Evolutionary conservation across 2,888 invertebrate genomes (phyloP).

Genomic region (Netelia melanura): DNA sequence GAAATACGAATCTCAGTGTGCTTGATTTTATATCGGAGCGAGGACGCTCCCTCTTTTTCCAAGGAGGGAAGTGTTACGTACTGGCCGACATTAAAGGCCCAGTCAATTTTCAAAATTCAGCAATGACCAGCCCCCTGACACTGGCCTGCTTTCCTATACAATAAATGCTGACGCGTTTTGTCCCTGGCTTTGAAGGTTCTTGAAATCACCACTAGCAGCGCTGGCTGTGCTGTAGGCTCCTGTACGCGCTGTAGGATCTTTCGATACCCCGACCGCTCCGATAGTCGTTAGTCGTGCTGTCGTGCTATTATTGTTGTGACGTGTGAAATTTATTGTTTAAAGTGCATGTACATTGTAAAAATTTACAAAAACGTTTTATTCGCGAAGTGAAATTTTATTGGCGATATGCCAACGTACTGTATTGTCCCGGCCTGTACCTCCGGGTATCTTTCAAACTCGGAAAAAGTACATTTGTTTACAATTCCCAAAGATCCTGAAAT

Average conservation of each 20-base stretch:
- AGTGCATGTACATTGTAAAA: not conserved
- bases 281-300: not conserved
- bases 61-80: no score
- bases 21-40: no score
- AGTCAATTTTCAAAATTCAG: no score
- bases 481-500: constrained; percentile 46
- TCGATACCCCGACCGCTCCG: not conserved
- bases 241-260: no score
- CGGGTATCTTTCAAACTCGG: constrained; percentile 31
- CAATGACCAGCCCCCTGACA: not conserved
- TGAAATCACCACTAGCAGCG: not conserved
- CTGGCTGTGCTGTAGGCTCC: not conserved
- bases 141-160: not conserved
- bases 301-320: not conserved
- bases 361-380: not conserved
- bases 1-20: no score
- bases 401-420: constrained; percentile 21
- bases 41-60: no score
- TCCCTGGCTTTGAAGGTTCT: not conserved
- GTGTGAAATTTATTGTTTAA: constrained; percentile 1
- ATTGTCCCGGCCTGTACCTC: constrained; percentile 37
- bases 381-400: not conserved
- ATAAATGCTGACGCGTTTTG: not conserved
- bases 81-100: no score
- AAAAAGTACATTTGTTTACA: constrained; percentile 48